Evolutionary conservation across 2,888 invertebrate genomes (phyloP), one percentile per base, ranked within the genome.

Genomic region (Lampropteryx suffumata): DNA sequence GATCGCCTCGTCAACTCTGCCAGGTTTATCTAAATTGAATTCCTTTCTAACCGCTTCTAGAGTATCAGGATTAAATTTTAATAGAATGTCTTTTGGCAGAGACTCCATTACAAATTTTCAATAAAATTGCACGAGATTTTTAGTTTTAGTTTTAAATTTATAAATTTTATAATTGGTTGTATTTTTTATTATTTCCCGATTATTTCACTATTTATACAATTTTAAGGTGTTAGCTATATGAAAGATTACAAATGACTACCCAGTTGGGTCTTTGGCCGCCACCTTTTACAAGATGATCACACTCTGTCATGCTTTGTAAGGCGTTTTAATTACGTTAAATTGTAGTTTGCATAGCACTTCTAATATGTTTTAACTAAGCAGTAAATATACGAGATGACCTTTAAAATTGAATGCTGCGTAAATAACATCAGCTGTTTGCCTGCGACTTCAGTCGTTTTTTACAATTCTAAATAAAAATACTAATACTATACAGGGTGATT

Each of bases 1-100:
- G 0, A 81, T 44, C 0, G 77, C 73, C 35, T 78, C 74, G 0
- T 62, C 41, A 30, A 80, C 64, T 11, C 69, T 63, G 9, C 60
- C 69, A 0, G 65, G 64, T 12, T 68, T 53, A 2, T 76, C 65
- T 11, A 80, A 50, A 52, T 69, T 62, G 0, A 65, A 52, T 5
- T 66, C 63, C 41, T 61, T 71, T 27, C 79, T 65, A 0, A 77
- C 66, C 4, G n/a, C 51, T 32, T 62, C 48, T n/a, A 79, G 40
- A 0, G 73, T 71, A 34, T 75, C 61, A 0, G 65, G 46, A 10
- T 53, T 53, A 2, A 68, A 68, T 40, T 64, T 49, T 0, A 76
- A 36, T 6, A 74, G 39, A 1, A 7, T 10, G 32, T 61, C 50
- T 0, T 55, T 44, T 4, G 54, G 53, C 42, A 73, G 32, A 2